These are phyloP conservation scores for Drosophila niveifrons DNA, from an alignment of 2,888 invertebrate genomes.

Conservation along the genomic window DNA sequence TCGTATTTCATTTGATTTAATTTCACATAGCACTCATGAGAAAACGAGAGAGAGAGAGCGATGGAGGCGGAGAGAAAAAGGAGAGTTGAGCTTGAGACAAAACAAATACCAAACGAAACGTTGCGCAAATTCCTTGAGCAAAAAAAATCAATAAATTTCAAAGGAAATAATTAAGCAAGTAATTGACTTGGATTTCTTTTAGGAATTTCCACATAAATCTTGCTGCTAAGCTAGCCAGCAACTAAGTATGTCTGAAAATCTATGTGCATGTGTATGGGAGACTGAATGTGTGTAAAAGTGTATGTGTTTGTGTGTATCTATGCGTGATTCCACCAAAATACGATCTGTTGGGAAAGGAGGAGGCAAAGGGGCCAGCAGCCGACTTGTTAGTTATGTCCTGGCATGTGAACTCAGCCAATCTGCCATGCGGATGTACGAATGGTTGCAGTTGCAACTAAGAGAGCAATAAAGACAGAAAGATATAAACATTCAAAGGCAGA, in stretches of 20 bases:
- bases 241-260: slow-evolving; percentile 13
- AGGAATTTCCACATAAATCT: slow-evolving; percentile 82
- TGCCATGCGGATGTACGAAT: slow-evolving; percentile 59
- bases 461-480: not conserved
- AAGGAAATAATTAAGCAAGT: slow-evolving; percentile 82
- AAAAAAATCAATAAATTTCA: slow-evolving; percentile 81
- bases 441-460: slow-evolving; percentile 65
- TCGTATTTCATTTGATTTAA: slow-evolving; percentile 56
- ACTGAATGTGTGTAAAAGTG: slow-evolving; percentile 10
- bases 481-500: no score
- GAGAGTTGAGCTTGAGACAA: slow-evolving; percentile 44
- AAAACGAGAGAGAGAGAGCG: not conserved
- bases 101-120: slow-evolving; percentile 67
- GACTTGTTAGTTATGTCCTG: slow-evolving; percentile 73
- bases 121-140: slow-evolving; percentile 65
- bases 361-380: slow-evolving; percentile 27
- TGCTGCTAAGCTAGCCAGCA: slow-evolving; percentile 72
- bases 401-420: slow-evolving; percentile 62
- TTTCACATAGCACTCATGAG: slow-evolving; percentile 47
- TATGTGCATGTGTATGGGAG: slow-evolving; percentile 8
- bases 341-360: slow-evolving; percentile 49
- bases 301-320: slow-evolving; percentile 13
- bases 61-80: not conserved
- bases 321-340: slow-evolving; percentile 48
- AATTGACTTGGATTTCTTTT: slow-evolving; percentile 83